Percentiles rank a stretch among this genome's conserved stretches.
phyloP scores from a whole-genome alignment of 1,140 invertebrate species.

The Adoxophyes honmai region DNA sequence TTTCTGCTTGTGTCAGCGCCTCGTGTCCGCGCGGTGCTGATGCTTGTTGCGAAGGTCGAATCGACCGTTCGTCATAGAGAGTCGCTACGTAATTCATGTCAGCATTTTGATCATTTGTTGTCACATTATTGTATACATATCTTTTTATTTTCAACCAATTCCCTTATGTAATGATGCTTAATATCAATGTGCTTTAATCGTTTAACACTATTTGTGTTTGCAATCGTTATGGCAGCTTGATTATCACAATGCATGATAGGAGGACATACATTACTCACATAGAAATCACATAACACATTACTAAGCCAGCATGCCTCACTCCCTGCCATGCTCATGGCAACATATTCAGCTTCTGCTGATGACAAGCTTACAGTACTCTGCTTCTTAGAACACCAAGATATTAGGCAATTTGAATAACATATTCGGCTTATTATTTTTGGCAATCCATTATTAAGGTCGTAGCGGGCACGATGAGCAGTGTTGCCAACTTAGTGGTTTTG shows the following conservation, averaged over 20 bases:
- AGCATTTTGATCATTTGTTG: constrained; percentile 29
- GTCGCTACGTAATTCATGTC: no score
- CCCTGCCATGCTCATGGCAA: not conserved
- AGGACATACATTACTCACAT: not conserved
- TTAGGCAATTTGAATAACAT: not conserved
- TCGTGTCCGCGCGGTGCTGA: no score
- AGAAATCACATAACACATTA: not conserved
- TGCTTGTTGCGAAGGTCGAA: no score
- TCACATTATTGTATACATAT: constrained; percentile 32
- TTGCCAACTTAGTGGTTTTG: no score
- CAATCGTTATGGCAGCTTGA: not conserved
- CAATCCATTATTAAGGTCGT: no score
- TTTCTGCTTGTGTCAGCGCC: no score
- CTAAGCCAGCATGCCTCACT: not conserved
- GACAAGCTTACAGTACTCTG: not conserved
- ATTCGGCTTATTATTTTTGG: no score
- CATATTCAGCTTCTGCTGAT: not conserved
- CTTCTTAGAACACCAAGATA: not conserved
- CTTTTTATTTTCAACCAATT: constrained; percentile 29
- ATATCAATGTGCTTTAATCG: constrained; percentile 39
- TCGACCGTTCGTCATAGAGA: no score
- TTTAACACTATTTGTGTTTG: constrained; percentile 27
- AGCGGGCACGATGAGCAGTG: no score
- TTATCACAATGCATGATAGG: not conserved
- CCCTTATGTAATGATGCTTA: constrained; percentile 34